Base-by-base conservation (phyloP, 1,140 invertebrate genomes). In the Drosophila jambulina region DNA sequence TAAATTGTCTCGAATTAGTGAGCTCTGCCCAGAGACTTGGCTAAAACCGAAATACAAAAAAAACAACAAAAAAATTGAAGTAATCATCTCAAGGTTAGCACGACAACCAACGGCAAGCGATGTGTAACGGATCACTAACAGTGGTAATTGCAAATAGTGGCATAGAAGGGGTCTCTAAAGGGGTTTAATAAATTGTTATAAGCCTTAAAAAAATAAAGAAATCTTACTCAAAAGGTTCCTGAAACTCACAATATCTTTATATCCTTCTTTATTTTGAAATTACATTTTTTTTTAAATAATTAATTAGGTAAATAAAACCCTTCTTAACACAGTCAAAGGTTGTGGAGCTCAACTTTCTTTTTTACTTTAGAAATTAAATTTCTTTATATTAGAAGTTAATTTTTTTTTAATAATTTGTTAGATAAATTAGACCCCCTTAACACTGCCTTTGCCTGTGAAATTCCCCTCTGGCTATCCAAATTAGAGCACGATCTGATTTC, bases 11-110 rank as follows among this genome's bases (percentile, higher is more conserved):
- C 78, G 75, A 90, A 85, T 80, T 90, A 90, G 85, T 90, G 63
- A 65, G 59, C 79, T 46, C 60, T 57, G 54, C 69, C 70, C 51
- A 54, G 51, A 43, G 36, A 27, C 64, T 56, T 56, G 60, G 86
- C 83, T 82, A 64, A 81, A 71, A 57, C 13, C 4, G 2, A 54
- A 51, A 19, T 0, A 40, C 38, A 27, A 27, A 45, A 23, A 12
- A 38, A 40, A 40, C n/a, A 43, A 21, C 42, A 27, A 49, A 10
- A 87, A 88, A 87, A 90, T 76, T 84, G 78, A 90, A 90, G 75
- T 65, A 90, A 90, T 85, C 85, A 79, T 85, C 85, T 82, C 85
- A 90, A 90, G 85, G 85, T 90, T 90, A 79, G 75, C 85, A 88
- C 86, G 85, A 85, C 81, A 65, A 58, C 54, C 40, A 77, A 68